Percentiles rank a stretch among this genome's conserved stretches.
Conservation (phyloP, 2,113 vertebrate species). For the Catagonus wagneri region DNA sequence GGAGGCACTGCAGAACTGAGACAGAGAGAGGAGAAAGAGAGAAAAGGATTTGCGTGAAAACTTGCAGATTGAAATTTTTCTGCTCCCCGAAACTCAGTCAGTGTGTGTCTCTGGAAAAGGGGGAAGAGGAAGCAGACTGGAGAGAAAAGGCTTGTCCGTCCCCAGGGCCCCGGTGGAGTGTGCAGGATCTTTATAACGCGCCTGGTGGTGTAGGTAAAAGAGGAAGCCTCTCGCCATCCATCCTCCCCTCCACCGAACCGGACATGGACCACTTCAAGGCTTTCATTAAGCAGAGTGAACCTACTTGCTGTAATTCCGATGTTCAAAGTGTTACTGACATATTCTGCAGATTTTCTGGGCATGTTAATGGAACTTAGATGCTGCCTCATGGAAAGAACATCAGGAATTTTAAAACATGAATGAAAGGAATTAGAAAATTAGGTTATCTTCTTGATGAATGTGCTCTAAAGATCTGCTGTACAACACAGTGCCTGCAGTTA, state of each 20-base stretch:
- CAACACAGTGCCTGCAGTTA: neutral
- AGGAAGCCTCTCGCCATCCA: neutral
- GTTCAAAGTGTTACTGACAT: neutral
- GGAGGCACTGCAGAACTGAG: neutral
- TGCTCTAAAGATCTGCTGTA: neutral
- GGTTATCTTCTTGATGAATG: neutral
- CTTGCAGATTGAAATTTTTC: neutral
- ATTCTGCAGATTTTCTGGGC: neutral
- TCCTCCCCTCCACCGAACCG: accelerated
- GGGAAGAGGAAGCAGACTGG: neutral
- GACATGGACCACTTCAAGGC: neutral
- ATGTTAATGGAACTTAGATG: neutral
- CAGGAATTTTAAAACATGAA: neutral
- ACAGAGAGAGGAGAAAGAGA: neutral
- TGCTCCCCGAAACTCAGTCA: neutral
- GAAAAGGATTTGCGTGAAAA: neutral
- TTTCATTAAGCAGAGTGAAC: neutral
- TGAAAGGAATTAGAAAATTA: neutral
- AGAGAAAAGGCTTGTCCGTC: neutral
- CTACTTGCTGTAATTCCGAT: neutral
- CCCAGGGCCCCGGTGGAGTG: neutral
- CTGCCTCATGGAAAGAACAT: neutral
- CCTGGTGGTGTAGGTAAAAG: neutral
- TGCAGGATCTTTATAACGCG: neutral
- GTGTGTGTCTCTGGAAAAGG: neutral